Percentiles rank a stretch among this genome's conserved stretches.
Conservation (phyloP, 2,113 vertebrate genomes). For the Phaethon lepturus region DNA sequence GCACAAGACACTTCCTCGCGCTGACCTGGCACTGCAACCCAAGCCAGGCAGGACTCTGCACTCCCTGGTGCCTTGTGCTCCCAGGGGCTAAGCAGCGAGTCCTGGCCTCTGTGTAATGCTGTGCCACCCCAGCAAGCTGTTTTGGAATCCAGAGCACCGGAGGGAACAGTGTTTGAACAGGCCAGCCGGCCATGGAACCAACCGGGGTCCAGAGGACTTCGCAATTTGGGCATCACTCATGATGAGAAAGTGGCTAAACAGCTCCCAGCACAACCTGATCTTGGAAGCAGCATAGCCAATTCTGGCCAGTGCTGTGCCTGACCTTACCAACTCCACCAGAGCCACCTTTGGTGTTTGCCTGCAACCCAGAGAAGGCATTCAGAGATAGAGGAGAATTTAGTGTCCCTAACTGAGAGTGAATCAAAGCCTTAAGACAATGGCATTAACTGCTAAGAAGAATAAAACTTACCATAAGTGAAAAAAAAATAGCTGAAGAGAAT, state of each 20-base stretch:
- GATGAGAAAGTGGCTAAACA: not conserved
- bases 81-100: not conserved
- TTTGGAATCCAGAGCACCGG: not conserved
- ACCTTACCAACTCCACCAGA: not conserved
- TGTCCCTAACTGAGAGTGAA: not conserved
- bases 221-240: not conserved
- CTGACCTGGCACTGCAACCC: not conserved
- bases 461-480: not conserved
- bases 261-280: not conserved
- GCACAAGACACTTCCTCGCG: not conserved
- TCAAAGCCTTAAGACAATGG: not conserved
- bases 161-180: not conserved
- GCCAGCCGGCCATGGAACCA: accelerated
- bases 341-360: not conserved
- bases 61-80: not conserved
- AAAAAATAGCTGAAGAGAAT: not conserved
- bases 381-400: not conserved
- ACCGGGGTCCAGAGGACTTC: not conserved
- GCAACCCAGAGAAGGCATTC: not conserved
- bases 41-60: not conserved
- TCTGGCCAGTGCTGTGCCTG: not conserved
- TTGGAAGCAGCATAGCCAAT: accelerated
- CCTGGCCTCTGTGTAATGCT: not conserved
- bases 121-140: not conserved
- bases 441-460: not conserved